Percentiles rank a stretch among this genome's conserved stretches.
These are phyloP conservation scores for Holacanthella duospinosa DNA, from an alignment of 2,888 invertebrate species.

Conservation along the genomic window DNA sequence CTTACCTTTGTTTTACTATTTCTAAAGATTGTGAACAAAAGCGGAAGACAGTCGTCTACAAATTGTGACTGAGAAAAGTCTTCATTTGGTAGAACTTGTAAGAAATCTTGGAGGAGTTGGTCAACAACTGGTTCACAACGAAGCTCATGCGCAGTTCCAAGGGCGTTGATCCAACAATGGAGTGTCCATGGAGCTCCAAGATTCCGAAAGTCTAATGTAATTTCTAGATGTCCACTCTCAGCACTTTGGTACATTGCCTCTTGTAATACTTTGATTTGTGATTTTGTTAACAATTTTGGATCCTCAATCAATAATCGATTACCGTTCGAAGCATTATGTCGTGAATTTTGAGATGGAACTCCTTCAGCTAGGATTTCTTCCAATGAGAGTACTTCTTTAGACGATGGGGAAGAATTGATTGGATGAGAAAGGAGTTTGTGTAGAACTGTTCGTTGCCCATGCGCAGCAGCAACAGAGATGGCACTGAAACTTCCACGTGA, in stretches of 20 bases:
- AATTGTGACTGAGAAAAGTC: conserved; percentile 66
- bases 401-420: conserved; percentile 49
- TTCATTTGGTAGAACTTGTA: conserved; percentile 81
- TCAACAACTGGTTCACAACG: conserved; percentile 74
- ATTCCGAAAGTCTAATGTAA: conserved; percentile 74
- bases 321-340: background rate
- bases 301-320: conserved; percentile 37
- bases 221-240: conserved; percentile 83
- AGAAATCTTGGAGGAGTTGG: conserved; percentile 75
- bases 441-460: conserved; percentile 68
- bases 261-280: conserved; percentile 71
- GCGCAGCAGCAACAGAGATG: conserved; percentile 78
- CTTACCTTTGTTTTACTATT: conserved; percentile 64
- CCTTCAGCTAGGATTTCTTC: conserved; percentile 87
- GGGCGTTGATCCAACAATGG: conserved; percentile 83
- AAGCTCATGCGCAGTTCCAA: conserved; percentile 75
- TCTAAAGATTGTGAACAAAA: conserved; percentile 78
- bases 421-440: conserved; percentile 68
- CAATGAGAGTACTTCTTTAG: conserved; percentile 65
- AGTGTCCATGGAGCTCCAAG: conserved; percentile 82
- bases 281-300: conserved; percentile 55
- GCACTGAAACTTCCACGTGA: conserved; percentile 79
- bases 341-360: conserved; percentile 39
- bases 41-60: conserved; percentile 76
- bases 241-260: conserved; percentile 92